These are phyloP conservation scores for Arvicanthis niloticus DNA, from an alignment of 2,113 vertebrate genomes.

Conservation along the genomic window DNA sequence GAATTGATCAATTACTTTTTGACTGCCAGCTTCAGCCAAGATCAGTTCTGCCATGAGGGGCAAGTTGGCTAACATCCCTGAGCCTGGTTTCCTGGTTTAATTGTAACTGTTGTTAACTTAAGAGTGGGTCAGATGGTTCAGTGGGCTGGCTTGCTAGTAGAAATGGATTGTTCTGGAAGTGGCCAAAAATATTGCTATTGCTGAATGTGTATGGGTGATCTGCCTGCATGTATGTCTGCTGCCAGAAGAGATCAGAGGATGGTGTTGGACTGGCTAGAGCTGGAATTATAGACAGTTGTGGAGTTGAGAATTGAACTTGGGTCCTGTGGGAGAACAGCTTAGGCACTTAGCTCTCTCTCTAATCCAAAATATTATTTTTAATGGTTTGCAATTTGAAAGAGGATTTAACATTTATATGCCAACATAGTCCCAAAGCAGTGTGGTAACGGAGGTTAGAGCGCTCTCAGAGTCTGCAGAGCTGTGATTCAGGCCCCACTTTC, in stretches of 20 bases:
- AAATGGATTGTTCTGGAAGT: constrained; percentile 15
- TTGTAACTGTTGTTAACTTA: background rate
- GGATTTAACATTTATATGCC: background rate
- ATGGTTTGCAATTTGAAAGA: background rate
- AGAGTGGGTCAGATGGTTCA: constrained; percentile 1
- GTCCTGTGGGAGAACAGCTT: background rate
- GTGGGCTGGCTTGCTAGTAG: background rate
- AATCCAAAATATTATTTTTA: background rate
- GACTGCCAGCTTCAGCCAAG: background rate
- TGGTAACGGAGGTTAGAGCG: background rate
- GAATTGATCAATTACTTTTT: background rate
- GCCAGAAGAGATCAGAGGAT: background rate
- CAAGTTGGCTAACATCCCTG: background rate
- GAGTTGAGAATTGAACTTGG: background rate
- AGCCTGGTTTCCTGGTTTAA: constrained; percentile 7
- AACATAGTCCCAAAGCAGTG: background rate
- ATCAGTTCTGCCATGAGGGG: background rate
- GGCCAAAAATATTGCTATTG: background rate
- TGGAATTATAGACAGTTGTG: background rate
- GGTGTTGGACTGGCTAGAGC: background rate
- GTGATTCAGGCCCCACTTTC: background rate
- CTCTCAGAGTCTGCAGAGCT: background rate
- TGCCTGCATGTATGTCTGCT: background rate
- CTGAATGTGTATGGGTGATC: background rate
- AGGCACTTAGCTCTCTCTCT: background rate